Base-by-base conservation (phyloP, 2,797 vertebrate species). In the Otolemur crassicaudatus region DNA sequence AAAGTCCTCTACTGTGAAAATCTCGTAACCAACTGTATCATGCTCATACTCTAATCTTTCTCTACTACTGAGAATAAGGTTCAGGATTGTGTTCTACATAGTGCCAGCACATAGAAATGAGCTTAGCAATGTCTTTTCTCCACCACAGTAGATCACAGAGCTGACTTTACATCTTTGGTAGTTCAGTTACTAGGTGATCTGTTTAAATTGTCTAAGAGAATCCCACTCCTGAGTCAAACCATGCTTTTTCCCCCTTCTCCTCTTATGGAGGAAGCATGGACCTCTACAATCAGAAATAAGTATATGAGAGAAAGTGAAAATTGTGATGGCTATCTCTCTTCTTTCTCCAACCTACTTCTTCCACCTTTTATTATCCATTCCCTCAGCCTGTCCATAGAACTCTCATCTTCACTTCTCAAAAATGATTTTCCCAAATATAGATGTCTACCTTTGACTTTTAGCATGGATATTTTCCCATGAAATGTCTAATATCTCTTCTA, bases 121-220 rank as follows among this genome's bases (percentile, higher is more conserved):
- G 99, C 99, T 94, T 99, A 99, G 97, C 99, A 99, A 97, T 23
- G 99, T 58, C 99, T 98, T 97, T 98, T 99, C 1, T 99, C 99
- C 94, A 99, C 99, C 85, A 99, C 99, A 0, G 99, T 99, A 92
- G 99, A 98, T 99, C 99, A 0, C 99, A 99, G 75, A 99, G 99
- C 97, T 99, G 99, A 76, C 99, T 99, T 99, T 99, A 81, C 99
- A 98, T 11, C 99, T 97, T 98, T 99, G 99, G 96, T 99, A 99
- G 98, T 99, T 99, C 60, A 99, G 98, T 98, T 99, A 99, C 98
- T 99, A 99, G 97, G 99, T 99, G 97, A 99, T 98, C 97, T 99
- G 99, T 83, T 99, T 99, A 86, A 99, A 99, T 98, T 99, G 99
- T 49, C 99, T 99, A 0, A 99, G 99, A 97, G 99, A 99, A 99